phyloP scores from a whole-genome alignment of 2,888 invertebrate genomes.

The Timandra comae region DNA sequence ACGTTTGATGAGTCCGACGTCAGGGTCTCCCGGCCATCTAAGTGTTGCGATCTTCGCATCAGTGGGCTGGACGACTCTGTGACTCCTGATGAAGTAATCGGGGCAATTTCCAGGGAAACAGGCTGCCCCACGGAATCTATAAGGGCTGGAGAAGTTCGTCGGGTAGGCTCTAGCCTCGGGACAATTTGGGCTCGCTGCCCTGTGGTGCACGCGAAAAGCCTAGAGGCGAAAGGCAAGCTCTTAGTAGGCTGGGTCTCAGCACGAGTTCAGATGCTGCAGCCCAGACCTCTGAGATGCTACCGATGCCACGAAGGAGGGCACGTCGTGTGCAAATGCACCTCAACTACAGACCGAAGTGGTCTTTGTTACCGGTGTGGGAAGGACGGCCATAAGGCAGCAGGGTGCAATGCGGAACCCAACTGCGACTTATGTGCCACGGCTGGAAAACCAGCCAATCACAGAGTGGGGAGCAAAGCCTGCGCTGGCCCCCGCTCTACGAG shows the following conservation, averaged over 20 bases:
- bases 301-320: constrained; percentile 14
- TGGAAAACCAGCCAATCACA: not conserved
- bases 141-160: not conserved
- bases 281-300: not conserved
- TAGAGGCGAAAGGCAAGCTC: not conserved
- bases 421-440: constrained; percentile 2
- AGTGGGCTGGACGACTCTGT: constrained; percentile 1
- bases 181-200: not conserved
- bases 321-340: constrained; percentile 7
- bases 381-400: constrained; percentile 1
- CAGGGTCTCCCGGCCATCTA: not conserved
- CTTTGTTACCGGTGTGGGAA: constrained; percentile 12
- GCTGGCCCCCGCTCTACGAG: too few species aligned
- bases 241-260: not conserved
- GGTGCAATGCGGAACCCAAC: not conserved
- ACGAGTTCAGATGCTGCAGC: constrained; percentile 3
- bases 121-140: not conserved
- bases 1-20: not conserved
- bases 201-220: not conserved
- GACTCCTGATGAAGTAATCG: not conserved
- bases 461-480: constrained; percentile 2
- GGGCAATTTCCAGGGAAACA: not conserved
- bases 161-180: too few species aligned
- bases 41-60: not conserved
- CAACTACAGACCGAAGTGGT: constrained; percentile 3